A percentile compares a stretch with the other conserved stretches of the same genome.
phyloP scores from a whole-genome alignment of 2,888 invertebrate species.

The Hymenopus coronatus region DNA sequence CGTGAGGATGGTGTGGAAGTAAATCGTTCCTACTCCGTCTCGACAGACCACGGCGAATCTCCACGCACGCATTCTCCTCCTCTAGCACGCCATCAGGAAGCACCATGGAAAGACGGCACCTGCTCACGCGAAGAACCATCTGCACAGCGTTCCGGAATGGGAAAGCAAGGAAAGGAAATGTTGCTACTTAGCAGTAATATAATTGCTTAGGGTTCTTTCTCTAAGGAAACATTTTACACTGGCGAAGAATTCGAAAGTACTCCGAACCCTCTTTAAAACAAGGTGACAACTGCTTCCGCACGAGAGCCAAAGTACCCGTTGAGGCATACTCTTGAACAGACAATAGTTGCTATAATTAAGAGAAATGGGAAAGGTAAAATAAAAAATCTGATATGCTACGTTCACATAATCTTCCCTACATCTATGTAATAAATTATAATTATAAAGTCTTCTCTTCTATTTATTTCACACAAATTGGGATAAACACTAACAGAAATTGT shows the following conservation, averaged over 20 bases:
- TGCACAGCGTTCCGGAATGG: background rate
- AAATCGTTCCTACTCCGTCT: background rate
- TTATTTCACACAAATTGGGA: too few relatives aligned
- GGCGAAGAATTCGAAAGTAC: background rate
- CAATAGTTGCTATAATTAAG: too few relatives aligned
- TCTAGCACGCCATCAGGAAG: background rate
- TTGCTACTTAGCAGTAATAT: background rate
- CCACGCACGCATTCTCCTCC: background rate
- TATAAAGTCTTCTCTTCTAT: too few relatives aligned
- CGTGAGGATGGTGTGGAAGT: background rate
- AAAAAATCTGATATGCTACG: too few relatives aligned
- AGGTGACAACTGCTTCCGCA: too few relatives aligned
- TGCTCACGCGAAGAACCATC: background rate
- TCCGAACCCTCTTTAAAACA: background rate
- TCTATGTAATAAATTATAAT: too few relatives aligned
- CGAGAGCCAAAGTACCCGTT: too few relatives aligned
- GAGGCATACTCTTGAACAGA: too few relatives aligned
- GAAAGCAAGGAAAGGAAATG: background rate
- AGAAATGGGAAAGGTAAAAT: too few relatives aligned
- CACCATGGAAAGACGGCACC: background rate
- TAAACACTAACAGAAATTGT: too few relatives aligned
- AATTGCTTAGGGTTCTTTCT: background rate
- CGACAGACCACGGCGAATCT: background rate
- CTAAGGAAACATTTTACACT: background rate
- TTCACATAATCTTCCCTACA: too few relatives aligned